Percentiles rank a stretch among this genome's conserved stretches.
These are phyloP conservation scores for Himalopsyche japonica DNA, from an alignment of 2,888 invertebrate genomes.

Conservation along the genomic window DNA sequence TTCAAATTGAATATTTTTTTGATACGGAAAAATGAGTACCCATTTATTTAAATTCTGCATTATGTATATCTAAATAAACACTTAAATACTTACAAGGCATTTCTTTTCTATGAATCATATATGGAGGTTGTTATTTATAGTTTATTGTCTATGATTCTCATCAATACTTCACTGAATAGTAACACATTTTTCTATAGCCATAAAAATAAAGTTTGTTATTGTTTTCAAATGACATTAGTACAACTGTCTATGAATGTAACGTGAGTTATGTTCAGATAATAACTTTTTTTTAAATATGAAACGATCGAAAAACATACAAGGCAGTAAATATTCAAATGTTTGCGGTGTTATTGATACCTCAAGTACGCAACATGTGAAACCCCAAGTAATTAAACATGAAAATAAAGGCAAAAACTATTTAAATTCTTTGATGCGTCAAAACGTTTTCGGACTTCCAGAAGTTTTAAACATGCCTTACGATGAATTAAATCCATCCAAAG, in stretches of 20 bases:
- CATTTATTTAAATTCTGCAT: too few species aligned
- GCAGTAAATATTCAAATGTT: conserved; percentile 7
- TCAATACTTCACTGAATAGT: too few species aligned
- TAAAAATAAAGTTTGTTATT: neutral
- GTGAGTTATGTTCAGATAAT: neutral
- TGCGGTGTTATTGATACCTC: conserved; percentile 4
- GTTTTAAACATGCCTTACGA: neutral
- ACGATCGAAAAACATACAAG: neutral
- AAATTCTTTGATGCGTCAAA: neutral
- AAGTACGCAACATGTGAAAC: neutral
- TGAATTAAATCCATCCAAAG: neutral
- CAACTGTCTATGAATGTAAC: neutral
- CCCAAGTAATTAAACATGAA: conserved; percentile 11
- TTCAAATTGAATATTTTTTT: too few species aligned
- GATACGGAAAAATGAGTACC: too few species aligned
- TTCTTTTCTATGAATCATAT: too few species aligned
- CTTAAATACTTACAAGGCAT: too few species aligned
- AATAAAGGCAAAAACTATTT: neutral
- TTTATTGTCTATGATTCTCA: too few species aligned
- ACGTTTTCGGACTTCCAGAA: conserved; percentile 3
- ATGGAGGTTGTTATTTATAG: too few species aligned
- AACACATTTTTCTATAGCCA: neutral
- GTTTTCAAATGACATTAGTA: neutral
- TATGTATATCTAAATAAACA: too few species aligned
- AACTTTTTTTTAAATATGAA: neutral